phyloP scores from a whole-genome alignment of 2,113 vertebrate genomes.

The Brevimyrus niger region DNA sequence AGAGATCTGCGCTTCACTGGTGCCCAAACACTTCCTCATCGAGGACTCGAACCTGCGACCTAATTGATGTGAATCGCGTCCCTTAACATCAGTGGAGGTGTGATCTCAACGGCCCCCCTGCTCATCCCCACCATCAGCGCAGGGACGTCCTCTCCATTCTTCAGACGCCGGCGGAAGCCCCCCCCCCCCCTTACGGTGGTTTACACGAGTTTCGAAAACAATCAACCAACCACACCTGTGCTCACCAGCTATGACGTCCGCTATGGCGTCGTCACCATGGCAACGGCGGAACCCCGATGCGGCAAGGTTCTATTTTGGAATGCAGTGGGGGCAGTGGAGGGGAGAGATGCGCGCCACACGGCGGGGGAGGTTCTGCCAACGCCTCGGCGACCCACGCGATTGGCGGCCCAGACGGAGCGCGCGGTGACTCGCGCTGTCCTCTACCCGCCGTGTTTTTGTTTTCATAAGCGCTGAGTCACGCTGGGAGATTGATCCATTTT shows the following conservation, averaged over 20 bases:
- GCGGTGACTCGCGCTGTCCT: not conserved
- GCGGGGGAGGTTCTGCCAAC: not conserved
- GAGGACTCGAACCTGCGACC: not conserved
- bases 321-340: not conserved
- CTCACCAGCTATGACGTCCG: not conserved
- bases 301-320: conserved; percentile 18
- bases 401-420: not conserved
- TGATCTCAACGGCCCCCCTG: not conserved
- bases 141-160: too few species aligned
- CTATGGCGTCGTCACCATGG: conserved; percentile 2
- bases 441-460: not conserved
- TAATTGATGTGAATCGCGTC: not conserved
- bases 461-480: not conserved
- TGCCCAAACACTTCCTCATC: not conserved
- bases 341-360: too few species aligned
- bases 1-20: not conserved
- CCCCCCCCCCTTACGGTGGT: not conserved
- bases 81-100: not conserved
- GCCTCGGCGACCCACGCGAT: not conserved
- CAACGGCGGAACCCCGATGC: not conserved
- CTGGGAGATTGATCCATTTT: not conserved
- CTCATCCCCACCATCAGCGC: too few species aligned
- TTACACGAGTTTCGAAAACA: not conserved
- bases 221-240: not conserved
- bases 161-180: not conserved